These are phyloP conservation scores for Nomada fucata DNA, from an alignment of 2,888 invertebrate genomes.

Conservation along the genomic window DNA sequence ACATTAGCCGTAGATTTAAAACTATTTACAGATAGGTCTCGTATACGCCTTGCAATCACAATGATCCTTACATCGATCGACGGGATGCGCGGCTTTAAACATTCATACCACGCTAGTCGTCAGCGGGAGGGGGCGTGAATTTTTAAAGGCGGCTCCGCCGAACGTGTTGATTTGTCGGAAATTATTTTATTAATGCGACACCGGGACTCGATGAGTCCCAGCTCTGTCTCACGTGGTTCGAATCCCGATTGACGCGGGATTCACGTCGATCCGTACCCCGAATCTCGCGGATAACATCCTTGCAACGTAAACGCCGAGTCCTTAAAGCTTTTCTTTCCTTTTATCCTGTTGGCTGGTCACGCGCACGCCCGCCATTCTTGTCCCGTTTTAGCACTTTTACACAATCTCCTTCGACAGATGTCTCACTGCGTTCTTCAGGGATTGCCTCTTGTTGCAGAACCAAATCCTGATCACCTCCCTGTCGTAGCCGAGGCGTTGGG, in stretches of 20 bases:
- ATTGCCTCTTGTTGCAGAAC: conserved; percentile 99
- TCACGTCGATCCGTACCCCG: not conserved
- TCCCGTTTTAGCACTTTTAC: conserved; percentile 38
- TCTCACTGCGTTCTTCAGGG: conserved; percentile 98
- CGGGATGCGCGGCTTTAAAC: conserved; percentile 25
- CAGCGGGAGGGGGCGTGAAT: conserved; percentile 9
- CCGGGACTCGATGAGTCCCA: conserved; percentile 15
- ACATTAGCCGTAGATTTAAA: conserved; percentile 68
- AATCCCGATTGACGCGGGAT: not conserved
- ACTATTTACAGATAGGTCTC: conserved; percentile 83
- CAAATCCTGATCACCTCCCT: conserved; percentile 99
- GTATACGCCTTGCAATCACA: conserved; percentile 84
- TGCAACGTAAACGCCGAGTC: conserved; percentile 43
- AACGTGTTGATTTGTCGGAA: conserved; percentile 23
- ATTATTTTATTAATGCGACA: conserved; percentile 36
- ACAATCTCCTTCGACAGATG: conserved; percentile 88
- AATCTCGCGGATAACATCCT: conserved; percentile 17
- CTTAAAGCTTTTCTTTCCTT: conserved; percentile 46
- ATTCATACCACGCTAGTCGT: conserved; percentile 20
- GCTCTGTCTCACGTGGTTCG: not conserved
- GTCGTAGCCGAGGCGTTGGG: conserved; percentile 98
- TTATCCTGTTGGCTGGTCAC: conserved; percentile 37
- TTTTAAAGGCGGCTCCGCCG: conserved; percentile 26
- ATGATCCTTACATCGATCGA: conserved; percentile 72
- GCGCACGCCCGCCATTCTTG: not conserved